phyloP scores from a whole-genome alignment of 2,888 invertebrate species.

The Oscheius onirici region DNA sequence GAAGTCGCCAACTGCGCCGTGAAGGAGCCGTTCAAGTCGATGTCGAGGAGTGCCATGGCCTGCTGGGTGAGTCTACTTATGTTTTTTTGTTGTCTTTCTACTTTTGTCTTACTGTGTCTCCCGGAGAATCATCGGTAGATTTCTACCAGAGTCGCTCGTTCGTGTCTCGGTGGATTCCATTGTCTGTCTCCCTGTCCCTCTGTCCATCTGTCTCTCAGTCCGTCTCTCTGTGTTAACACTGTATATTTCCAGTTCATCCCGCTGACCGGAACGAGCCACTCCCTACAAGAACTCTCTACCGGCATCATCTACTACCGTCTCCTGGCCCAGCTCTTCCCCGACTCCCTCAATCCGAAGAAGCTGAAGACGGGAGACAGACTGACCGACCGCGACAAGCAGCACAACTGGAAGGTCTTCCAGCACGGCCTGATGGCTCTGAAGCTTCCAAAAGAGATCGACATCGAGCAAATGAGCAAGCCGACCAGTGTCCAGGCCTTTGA shows the following conservation, averaged over 20 bases:
- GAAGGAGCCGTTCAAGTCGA: background rate
- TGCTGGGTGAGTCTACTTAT: background rate
- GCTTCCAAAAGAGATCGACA: no score
- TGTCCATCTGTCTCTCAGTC: background rate
- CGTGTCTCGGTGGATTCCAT: no score
- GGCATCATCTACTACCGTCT: background rate
- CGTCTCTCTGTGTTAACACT: background rate
- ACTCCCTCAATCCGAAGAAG: background rate
- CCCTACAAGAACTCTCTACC: background rate
- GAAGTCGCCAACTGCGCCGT: background rate
- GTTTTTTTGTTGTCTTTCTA: no score
- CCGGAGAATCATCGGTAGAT: no score
- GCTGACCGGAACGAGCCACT: background rate
- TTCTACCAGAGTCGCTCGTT: no score
- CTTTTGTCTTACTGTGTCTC: no score
- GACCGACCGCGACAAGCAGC: no score
- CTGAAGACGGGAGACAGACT: background rate
- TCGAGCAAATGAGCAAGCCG: no score
- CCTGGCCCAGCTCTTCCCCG: background rate
- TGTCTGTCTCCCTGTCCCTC: background rate
- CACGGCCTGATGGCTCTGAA: no score
- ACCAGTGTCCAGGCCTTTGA: no score
- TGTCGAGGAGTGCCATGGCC: background rate
- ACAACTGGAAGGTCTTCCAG: no score
- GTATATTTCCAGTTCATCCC: background rate